Conservation (phyloP, 2,113 vertebrate genomes). For the Cyprinodon variegatus region DNA sequence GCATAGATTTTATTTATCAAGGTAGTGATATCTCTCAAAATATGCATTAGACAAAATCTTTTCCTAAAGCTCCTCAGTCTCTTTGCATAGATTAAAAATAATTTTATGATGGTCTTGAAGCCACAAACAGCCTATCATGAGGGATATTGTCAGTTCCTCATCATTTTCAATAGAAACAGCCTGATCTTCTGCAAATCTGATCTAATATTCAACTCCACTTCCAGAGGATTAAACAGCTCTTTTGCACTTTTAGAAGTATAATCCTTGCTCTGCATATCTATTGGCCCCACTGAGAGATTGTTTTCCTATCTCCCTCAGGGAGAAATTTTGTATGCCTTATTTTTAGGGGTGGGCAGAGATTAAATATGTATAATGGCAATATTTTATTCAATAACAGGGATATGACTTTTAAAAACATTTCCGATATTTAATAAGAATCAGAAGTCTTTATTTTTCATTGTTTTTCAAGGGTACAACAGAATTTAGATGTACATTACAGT, state of each 20-base stretch:
- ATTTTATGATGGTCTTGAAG: conserved; percentile 63
- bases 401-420: too few species aligned
- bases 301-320: conserved; percentile 15
- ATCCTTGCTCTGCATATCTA: conserved; percentile 65
- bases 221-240: conserved; percentile 68
- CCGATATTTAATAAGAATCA: too few species aligned
- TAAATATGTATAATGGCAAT: too few species aligned
- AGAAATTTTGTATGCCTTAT: not conserved
- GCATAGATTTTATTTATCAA: conserved; percentile 40
- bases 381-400: too few species aligned
- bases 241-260: conserved; percentile 70
- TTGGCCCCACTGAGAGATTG: conserved; percentile 59
- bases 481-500: too few species aligned
- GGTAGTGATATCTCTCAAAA: conserved; percentile 35
- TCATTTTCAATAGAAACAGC: conserved; percentile 65
- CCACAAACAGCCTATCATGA: conserved; percentile 53
- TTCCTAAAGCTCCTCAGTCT: conserved; percentile 52
- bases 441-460: too few species aligned
- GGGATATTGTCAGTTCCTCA: conserved; percentile 60
- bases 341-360: not conserved
- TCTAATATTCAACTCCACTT: conserved; percentile 60
- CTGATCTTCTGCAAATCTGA: conserved; percentile 73
- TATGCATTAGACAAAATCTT: conserved; percentile 60
- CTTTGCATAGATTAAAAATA: conserved; percentile 62
- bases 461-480: too few species aligned